These are phyloP conservation scores for Crax fasciolata DNA, from an alignment of 2,797 vertebrate species.

Conservation along the genomic window DNA sequence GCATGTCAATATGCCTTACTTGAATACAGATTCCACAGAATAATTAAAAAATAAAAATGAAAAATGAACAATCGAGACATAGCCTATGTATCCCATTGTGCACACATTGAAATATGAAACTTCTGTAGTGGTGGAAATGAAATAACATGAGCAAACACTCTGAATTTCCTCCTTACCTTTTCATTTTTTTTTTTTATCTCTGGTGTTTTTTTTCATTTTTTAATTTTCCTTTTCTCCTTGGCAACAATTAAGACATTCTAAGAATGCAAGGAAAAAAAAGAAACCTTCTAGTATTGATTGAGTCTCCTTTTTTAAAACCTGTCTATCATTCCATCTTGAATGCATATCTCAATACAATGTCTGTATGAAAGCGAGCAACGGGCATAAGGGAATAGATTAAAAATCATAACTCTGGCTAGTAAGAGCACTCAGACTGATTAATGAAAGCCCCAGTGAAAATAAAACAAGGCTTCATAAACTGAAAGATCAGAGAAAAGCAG, in stretches of 20 bases:
- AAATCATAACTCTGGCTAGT: background rate
- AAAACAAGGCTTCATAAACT: background rate
- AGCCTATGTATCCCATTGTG: background rate
- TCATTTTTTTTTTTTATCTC: background rate
- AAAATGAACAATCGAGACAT: background rate
- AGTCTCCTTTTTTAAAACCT: background rate
- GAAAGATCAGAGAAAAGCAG: background rate
- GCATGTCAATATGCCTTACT: background rate
- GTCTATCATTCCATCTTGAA: background rate
- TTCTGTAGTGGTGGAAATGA: background rate
- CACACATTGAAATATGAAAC: background rate
- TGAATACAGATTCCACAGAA: background rate
- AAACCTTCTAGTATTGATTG: background rate
- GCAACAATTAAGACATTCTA: background rate
- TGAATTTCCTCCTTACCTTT: background rate
- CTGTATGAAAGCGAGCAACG: background rate
- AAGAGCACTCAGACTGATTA: slow-evolving; percentile 8
- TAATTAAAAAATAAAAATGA: background rate
- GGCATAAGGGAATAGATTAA: background rate
- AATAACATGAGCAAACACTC: background rate
- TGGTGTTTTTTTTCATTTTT: background rate
- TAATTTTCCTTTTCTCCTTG: background rate
- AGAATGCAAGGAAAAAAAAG: background rate
- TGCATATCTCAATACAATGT: background rate
- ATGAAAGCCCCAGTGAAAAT: background rate